Conservation (phyloP, 2,888 invertebrate genomes). For the Agelastica alni region DNA sequence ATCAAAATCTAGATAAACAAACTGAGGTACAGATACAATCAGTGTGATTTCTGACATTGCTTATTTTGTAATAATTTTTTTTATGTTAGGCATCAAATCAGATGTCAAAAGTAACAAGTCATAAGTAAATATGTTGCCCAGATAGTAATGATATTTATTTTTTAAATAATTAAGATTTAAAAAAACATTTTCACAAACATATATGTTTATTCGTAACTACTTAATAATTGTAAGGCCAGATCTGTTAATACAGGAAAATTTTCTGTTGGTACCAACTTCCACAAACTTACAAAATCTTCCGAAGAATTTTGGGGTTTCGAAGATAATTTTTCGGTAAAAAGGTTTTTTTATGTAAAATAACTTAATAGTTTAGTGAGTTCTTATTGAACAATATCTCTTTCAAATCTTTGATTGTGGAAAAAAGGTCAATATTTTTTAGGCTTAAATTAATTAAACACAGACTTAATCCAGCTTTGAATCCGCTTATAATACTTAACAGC, state of each 20-base stretch:
- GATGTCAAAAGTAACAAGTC: neutral
- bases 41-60: neutral
- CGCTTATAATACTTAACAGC: neutral
- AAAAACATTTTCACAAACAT: neutral
- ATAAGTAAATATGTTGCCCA: neutral
- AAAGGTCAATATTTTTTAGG: neutral
- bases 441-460: neutral
- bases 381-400: neutral
- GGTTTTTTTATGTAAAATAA: neutral
- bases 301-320: neutral
- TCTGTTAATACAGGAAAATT: neutral
- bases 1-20: too few species aligned
- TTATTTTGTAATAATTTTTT: neutral
- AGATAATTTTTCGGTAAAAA: neutral
- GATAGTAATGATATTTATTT: neutral
- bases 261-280: neutral
- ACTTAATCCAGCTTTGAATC: neutral
- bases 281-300: neutral
- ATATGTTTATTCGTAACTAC: neutral
- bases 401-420: neutral
- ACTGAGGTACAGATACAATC: neutral
- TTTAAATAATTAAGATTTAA: neutral
- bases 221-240: neutral
- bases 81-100: neutral
- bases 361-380: neutral